Evolutionary conservation across 2,888 invertebrate species (phyloP).

Genomic region (Frankliniella intonsa): DNA sequence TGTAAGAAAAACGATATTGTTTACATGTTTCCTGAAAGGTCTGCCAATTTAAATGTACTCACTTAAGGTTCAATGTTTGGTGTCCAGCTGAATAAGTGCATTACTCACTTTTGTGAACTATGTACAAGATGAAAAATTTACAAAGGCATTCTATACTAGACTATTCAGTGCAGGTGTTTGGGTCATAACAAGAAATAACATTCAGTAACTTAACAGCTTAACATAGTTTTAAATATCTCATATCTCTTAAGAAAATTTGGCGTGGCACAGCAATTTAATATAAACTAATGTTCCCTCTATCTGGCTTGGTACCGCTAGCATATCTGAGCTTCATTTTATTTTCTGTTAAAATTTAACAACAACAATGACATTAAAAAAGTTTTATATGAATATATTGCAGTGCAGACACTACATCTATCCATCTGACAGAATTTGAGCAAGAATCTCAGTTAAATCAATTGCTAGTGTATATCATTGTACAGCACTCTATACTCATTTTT

Average conservation of each 20-base stretch:
- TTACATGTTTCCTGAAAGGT: too few species aligned
- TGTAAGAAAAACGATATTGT: too few species aligned
- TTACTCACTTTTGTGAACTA: not conserved
- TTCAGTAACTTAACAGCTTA: too few species aligned
- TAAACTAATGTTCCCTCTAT: not conserved
- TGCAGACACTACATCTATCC: not conserved
- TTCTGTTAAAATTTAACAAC: not conserved
- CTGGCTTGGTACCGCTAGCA: not conserved
- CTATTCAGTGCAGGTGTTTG: not conserved
- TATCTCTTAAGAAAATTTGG: too few species aligned
- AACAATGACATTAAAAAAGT: not conserved
- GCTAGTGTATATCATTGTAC: not conserved
- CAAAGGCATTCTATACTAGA: not conserved
- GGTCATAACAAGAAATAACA: not conserved
- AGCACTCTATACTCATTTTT: not conserved
- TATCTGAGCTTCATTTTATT: not conserved
- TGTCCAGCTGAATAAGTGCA: too few species aligned
- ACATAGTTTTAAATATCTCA: too few species aligned
- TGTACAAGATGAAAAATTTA: not conserved
- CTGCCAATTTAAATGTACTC: too few species aligned
- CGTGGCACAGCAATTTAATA: not conserved
- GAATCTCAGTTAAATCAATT: slow-evolving; percentile 6
- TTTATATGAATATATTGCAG: not conserved
- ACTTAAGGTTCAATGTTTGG: too few species aligned
- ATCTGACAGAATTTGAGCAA: not conserved